Percentiles rank a stretch among this genome's conserved stretches.
phyloP scores from a whole-genome alignment of 2,797 vertebrate genomes.

The Manis javanica region DNA sequence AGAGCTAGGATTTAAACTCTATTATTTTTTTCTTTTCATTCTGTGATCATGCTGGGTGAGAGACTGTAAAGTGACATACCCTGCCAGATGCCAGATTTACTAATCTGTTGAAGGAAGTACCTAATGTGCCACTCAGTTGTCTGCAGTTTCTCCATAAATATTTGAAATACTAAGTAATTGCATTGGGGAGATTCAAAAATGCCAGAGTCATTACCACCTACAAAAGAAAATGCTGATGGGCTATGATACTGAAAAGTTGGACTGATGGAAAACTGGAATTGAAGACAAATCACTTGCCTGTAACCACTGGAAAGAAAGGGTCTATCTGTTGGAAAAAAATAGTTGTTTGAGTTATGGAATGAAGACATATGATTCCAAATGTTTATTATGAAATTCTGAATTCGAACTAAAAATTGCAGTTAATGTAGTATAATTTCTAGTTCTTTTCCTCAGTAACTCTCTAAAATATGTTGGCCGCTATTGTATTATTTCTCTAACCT shows the following conservation, averaged over 20 bases:
- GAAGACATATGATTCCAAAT: not conserved
- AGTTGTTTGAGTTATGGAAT: not conserved
- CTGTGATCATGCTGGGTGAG: not conserved
- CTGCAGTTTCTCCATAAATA: not conserved
- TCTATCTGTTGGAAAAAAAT: not conserved
- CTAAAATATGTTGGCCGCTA: not conserved
- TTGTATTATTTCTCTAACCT: not conserved
- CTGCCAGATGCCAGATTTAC: not conserved
- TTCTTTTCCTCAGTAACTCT: not conserved
- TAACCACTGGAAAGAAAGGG: not conserved
- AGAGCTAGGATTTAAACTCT: not conserved
- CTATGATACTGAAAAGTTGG: not conserved
- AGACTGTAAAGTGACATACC: not conserved
- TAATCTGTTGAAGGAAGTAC: not conserved
- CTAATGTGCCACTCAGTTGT: not conserved
- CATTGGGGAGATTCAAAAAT: not conserved
- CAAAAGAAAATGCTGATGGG: not conserved
- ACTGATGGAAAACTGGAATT: not conserved
- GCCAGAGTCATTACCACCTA: not conserved
- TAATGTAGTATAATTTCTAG: not conserved
- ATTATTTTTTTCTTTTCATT: not conserved
- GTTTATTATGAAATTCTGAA: not conserved
- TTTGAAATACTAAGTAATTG: not conserved
- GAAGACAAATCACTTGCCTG: not conserved
- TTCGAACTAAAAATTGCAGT: constrained; percentile 22